phyloP scores from a whole-genome alignment of 2,888 invertebrate genomes.

The Drosophila robusta region DNA sequence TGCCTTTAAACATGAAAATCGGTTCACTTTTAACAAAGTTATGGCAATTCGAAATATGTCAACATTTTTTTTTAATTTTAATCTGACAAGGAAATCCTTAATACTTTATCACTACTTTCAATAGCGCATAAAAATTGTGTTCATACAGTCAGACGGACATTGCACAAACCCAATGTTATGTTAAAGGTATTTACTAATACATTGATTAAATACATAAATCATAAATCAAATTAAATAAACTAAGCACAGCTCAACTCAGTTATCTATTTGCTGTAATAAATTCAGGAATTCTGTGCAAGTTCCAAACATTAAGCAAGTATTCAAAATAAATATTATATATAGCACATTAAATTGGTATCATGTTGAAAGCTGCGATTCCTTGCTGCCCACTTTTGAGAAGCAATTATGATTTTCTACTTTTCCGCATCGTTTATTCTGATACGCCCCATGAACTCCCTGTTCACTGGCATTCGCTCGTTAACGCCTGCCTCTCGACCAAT shows the following conservation, averaged over 20 bases:
- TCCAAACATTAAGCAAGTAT: not conserved
- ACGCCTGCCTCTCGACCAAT: conserved; percentile 43
- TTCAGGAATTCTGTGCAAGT: not conserved
- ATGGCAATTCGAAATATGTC: no score
- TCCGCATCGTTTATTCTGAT: conserved; percentile 51
- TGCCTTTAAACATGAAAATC: no score
- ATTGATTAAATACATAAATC: no score
- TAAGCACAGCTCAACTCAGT: not conserved
- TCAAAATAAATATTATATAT: conserved; percentile 21
- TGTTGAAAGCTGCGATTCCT: conserved; percentile 18
- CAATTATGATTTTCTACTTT: conserved; percentile 59
- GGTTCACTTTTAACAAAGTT: no score
- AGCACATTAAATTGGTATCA: conserved; percentile 22
- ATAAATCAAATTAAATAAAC: not conserved
- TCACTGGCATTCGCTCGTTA: conserved; percentile 57
- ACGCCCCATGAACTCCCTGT: conserved; percentile 50
- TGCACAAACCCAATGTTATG: no score
- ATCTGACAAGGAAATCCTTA: no score
- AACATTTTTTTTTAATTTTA: no score
- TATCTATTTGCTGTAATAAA: not conserved
- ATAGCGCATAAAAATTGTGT: no score
- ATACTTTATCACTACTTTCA: no score
- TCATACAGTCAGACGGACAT: no score
- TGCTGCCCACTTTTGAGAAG: conserved; percentile 19
- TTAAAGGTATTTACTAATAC: no score